Conservation (phyloP, 2,113 vertebrate species). For the Psammodynastes pulverulentus region DNA sequence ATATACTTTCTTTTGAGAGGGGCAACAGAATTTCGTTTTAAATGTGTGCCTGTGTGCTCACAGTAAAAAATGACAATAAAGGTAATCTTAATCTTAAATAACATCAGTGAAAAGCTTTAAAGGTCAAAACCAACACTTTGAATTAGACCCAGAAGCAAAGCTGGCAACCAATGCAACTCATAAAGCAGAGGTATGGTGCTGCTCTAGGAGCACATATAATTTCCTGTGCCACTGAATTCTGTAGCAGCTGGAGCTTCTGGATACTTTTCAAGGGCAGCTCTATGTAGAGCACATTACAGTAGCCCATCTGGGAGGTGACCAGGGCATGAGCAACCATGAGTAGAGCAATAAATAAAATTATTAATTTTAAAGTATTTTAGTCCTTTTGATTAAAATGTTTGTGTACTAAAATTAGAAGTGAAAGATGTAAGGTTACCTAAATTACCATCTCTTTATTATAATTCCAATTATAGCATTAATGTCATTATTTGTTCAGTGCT, state of each 20-base stretch:
- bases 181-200: not conserved
- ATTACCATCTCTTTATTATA: not conserved
- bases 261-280: not conserved
- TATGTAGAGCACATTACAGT: not conserved
- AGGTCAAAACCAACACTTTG: not conserved
- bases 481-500: not conserved
- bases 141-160: not conserved
- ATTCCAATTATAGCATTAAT: not conserved
- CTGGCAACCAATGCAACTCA: not conserved
- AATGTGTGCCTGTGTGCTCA: not conserved
- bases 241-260: not conserved
- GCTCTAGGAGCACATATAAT: not conserved
- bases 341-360: not conserved
- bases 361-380: not conserved
- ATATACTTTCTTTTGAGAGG: not conserved
- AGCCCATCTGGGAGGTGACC: not conserved
- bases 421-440: not conserved
- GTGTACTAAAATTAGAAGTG: not conserved
- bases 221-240: not conserved
- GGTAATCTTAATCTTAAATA: not conserved
- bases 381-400: not conserved
- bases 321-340: not conserved
- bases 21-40: not conserved
- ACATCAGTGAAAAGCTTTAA: not conserved
- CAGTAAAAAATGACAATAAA: not conserved